Evolutionary conservation across 2,888 invertebrate species (phyloP).

Genomic region (Agrochola litura): DNA sequence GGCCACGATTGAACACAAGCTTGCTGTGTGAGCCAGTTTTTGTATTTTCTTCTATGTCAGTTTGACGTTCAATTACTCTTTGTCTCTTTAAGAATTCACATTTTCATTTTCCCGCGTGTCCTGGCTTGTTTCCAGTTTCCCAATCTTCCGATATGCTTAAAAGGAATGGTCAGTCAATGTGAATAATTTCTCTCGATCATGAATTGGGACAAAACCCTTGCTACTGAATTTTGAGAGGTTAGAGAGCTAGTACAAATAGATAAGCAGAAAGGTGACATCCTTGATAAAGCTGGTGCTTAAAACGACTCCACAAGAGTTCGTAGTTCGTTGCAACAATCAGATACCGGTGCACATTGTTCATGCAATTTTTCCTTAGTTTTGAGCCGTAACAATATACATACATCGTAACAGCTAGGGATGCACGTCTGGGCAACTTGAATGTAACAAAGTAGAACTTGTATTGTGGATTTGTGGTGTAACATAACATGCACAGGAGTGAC

Average conservation of each 20-base stretch:
- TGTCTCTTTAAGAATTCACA: constrained; percentile 18
- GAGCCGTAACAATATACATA: constrained; percentile 42
- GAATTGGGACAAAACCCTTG: neutral
- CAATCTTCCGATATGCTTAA: neutral
- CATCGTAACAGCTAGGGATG: constrained; percentile 34
- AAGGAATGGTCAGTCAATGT: neutral
- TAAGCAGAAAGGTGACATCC: neutral
- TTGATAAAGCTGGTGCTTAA: neutral
- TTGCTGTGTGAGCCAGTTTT: constrained; percentile 48
- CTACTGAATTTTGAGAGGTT: neutral
- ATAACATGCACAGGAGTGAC: constrained; percentile 37
- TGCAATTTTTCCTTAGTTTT: constrained; percentile 10
- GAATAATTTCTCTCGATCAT: neutral
- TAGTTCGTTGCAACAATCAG: constrained; percentile 22
- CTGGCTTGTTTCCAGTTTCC: constrained; percentile 13
- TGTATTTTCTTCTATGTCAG: constrained; percentile 28
- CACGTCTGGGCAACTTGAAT: constrained; percentile 26
- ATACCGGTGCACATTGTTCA: constrained; percentile 3
- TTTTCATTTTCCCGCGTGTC: constrained; percentile 4
- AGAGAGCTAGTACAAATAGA: neutral
- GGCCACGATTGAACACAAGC: constrained; percentile 33
- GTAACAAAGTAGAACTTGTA: constrained; percentile 43
- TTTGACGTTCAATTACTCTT: constrained; percentile 30
- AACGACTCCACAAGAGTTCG: no score
- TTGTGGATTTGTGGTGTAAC: constrained; percentile 51